Evolutionary conservation across 1,140 invertebrate species (phyloP).

Genomic region (Protaetia brevitarsis): DNA sequence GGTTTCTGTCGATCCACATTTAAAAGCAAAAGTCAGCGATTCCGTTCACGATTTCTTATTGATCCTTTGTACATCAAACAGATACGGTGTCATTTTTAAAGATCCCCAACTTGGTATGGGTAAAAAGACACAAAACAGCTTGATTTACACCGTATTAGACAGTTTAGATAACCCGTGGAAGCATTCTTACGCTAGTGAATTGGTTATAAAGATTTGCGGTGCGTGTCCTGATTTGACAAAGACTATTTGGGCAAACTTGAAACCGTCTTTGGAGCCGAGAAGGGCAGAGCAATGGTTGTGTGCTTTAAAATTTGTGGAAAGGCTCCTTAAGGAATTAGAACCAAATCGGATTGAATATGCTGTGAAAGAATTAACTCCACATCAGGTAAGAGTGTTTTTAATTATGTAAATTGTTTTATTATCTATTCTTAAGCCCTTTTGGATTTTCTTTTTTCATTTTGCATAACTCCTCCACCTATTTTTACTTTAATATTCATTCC

Average conservation of each 20-base stretch:
- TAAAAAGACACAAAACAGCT: constrained; percentile 58
- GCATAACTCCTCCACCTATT: too few relatives aligned
- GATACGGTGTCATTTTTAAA: constrained; percentile 65
- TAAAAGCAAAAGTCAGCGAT: constrained; percentile 55
- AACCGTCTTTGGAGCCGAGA: constrained; percentile 59
- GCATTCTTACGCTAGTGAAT: constrained; percentile 59
- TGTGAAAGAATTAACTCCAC: constrained; percentile 38
- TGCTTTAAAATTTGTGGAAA: constrained; percentile 54
- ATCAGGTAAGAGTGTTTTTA: constrained; percentile 35
- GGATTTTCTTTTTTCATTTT: background rate
- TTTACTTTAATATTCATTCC: too few relatives aligned
- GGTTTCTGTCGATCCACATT: background rate
- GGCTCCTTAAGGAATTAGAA: constrained; percentile 51
- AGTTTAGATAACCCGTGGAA: constrained; percentile 64
- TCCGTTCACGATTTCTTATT: constrained; percentile 64
- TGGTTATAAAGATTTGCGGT: constrained; percentile 63
- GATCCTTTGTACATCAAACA: constrained; percentile 65
- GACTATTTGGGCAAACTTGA: constrained; percentile 57
- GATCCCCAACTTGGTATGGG: constrained; percentile 59
- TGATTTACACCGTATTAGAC: constrained; percentile 62
- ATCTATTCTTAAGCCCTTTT: background rate
- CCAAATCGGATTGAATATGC: constrained; percentile 47
- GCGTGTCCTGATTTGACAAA: constrained; percentile 71
- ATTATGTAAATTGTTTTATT: background rate
- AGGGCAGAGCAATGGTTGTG: constrained; percentile 58